Evolutionary conservation across 2,888 invertebrate genomes (phyloP).

Genomic region (Galeopsomyia nigrocyanea): DNA sequence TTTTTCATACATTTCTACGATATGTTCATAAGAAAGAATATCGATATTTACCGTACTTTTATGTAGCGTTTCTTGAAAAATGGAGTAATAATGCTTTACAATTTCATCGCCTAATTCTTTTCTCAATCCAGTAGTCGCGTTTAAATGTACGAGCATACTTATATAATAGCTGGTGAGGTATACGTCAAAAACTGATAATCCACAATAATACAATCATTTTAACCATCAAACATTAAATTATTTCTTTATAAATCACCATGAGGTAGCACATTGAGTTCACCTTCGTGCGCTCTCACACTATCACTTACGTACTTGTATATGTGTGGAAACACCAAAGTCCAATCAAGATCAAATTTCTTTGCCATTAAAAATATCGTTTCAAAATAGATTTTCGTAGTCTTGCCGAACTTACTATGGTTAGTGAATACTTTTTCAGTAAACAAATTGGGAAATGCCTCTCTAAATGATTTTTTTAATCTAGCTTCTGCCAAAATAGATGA

Average conservation of each 20-base stretch:
- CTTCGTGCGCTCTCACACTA: conserved; percentile 72
- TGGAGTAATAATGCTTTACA: conserved; percentile 12
- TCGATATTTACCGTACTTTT: conserved; percentile 48
- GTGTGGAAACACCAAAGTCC: conserved; percentile 11
- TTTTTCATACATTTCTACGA: conserved; percentile 58
- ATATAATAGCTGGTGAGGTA: neutral
- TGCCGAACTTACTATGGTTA: neutral
- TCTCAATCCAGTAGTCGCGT: conserved; percentile 15
- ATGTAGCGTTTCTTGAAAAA: conserved; percentile 34
- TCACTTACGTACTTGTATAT: conserved; percentile 71
- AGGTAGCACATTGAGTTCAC: conserved; percentile 52
- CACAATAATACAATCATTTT: conserved; percentile 17
- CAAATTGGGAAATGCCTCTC: conserved; percentile 15
- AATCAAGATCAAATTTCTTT: conserved; percentile 1
- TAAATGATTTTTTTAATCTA: conserved; percentile 25
- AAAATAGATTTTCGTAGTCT: neutral
- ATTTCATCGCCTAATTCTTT: neutral
- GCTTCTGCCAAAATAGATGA: conserved; percentile 56
- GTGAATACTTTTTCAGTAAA: conserved; percentile 15
- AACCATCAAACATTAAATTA: conserved; percentile 18
- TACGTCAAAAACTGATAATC: conserved; percentile 32
- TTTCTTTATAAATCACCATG: conserved; percentile 33
- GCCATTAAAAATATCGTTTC: conserved; percentile 8
- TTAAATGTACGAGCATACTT: conserved; percentile 8
- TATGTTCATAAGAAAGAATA: conserved; percentile 63